Percentiles rank a stretch among this genome's conserved stretches.
Conservation (phyloP, 2,113 vertebrate species). For the Polyodon spathula region DNA sequence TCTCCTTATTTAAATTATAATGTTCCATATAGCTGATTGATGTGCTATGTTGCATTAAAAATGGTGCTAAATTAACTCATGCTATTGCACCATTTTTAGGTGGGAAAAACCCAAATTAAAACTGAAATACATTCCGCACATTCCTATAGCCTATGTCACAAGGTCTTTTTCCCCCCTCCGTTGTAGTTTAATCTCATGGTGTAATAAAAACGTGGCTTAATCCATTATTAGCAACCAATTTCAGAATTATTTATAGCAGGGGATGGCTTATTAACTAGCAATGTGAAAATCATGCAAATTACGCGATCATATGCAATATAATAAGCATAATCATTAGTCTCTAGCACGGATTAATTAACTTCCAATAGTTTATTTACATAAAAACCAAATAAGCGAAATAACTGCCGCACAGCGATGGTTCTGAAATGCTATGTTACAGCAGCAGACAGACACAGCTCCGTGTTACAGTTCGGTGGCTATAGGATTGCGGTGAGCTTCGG, state of each 20-base stretch:
- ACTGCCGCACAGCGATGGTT: constrained; percentile 70
- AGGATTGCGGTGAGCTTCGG: constrained; percentile 52
- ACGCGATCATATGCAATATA: constrained; percentile 79
- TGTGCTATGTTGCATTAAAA: constrained; percentile 14
- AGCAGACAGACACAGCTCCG: constrained; percentile 54
- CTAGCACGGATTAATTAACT: constrained; percentile 71
- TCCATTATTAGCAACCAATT: constrained; percentile 81
- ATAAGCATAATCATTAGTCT: constrained; percentile 84
- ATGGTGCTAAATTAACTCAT: constrained; percentile 22
- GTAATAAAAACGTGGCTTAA: constrained; percentile 26
- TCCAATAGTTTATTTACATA: constrained; percentile 84
- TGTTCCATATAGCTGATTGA: constrained; percentile 16
- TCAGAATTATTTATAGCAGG: constrained; percentile 80
- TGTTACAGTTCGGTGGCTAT: constrained; percentile 56
- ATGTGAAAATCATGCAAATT: constrained; percentile 91
- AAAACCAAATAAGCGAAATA: constrained; percentile 84
- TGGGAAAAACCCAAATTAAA: neutral
- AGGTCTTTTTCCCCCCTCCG: no score
- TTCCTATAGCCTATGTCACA: neutral
- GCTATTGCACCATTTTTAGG: constrained; percentile 6
- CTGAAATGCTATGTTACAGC: constrained; percentile 70
- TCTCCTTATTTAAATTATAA: constrained; percentile 17
- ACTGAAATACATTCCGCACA: neutral
- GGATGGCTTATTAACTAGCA: constrained; percentile 84
- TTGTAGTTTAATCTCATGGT: constrained; percentile 22